Conservation (phyloP, 2,113 vertebrate species). For the Plecturocebus donacophilus region DNA sequence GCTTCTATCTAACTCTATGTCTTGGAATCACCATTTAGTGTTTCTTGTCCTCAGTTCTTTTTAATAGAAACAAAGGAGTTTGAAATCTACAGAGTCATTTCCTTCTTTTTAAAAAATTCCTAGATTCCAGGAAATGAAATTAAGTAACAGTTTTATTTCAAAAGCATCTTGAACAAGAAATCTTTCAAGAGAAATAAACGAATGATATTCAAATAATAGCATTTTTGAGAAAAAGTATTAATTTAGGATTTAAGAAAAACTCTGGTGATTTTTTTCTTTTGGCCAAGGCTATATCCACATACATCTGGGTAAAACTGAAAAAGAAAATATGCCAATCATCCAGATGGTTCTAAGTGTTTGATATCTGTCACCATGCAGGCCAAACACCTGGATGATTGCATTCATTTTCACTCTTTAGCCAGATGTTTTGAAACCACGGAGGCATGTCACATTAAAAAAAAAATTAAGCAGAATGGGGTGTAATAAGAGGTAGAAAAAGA, state of each 20-base stretch:
- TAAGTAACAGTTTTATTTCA: slow-evolving; percentile 11
- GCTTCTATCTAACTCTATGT: neutral
- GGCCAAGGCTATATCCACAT: neutral
- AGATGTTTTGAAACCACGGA: slow-evolving; percentile 60
- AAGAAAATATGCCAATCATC: slow-evolving; percentile 10
- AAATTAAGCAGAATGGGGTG: neutral
- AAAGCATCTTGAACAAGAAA: neutral
- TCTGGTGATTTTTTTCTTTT: neutral
- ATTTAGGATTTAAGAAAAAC: slow-evolving; percentile 28
- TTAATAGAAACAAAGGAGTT: neutral
- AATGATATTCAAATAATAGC: neutral
- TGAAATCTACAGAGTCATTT: neutral
- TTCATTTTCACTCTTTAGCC: slow-evolving; percentile 61
- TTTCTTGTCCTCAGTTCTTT: neutral
- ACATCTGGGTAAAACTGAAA: slow-evolving; percentile 53
- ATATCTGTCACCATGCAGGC: slow-evolving; percentile 56
- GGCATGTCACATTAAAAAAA: slow-evolving; percentile 25
- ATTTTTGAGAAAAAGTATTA: neutral
- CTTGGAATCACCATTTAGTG: neutral
- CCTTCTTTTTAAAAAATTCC: neutral
- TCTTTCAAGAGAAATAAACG: slow-evolving; percentile 12
- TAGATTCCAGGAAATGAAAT: neutral
- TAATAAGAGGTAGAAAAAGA: neutral
- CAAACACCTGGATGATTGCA: slow-evolving; percentile 66
- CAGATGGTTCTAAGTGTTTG: slow-evolving; percentile 61